A percentile compares a stretch with the other conserved stretches of the same genome.
Evolutionary conservation across 2,797 vertebrate genomes (phyloP).

Genomic region (Hapalemur alaotrensis): DNA sequence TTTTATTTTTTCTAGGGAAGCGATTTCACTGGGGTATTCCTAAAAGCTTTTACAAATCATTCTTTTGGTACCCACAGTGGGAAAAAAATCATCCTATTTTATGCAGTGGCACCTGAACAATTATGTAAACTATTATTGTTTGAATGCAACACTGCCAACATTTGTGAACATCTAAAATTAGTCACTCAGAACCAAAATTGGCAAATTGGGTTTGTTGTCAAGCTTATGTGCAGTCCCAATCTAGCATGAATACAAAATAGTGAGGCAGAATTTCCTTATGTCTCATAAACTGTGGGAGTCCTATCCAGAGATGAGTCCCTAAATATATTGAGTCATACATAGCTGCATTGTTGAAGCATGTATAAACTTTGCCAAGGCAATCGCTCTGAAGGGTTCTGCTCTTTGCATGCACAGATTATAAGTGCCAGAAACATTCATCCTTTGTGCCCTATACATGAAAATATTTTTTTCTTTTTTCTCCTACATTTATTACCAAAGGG

Average conservation of each 20-base stretch:
- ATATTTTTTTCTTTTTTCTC: background rate
- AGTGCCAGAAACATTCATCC: background rate
- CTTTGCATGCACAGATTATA: background rate
- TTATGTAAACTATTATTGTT: background rate
- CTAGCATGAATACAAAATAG: background rate
- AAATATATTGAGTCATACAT: background rate
- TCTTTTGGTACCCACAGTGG: background rate
- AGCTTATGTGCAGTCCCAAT: background rate
- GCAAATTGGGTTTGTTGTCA: background rate
- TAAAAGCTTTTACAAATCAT: background rate
- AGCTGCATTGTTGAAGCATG: background rate
- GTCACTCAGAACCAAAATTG: background rate
- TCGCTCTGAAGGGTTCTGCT: background rate
- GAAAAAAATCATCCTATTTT: background rate
- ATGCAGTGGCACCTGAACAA: background rate
- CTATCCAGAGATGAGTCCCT: background rate
- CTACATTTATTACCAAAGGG: background rate
- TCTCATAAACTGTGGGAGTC: constrained; percentile 6
- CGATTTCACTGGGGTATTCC: background rate
- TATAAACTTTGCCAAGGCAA: background rate
- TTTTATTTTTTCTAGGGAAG: background rate
- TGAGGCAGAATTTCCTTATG: background rate
- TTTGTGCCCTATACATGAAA: background rate
- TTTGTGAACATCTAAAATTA: constrained; percentile 24
- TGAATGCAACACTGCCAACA: background rate